Percentiles rank a stretch among this genome's conserved stretches.
phyloP scores from a whole-genome alignment of 2,888 invertebrate genomes.

The Notodonta dromedarius region DNA sequence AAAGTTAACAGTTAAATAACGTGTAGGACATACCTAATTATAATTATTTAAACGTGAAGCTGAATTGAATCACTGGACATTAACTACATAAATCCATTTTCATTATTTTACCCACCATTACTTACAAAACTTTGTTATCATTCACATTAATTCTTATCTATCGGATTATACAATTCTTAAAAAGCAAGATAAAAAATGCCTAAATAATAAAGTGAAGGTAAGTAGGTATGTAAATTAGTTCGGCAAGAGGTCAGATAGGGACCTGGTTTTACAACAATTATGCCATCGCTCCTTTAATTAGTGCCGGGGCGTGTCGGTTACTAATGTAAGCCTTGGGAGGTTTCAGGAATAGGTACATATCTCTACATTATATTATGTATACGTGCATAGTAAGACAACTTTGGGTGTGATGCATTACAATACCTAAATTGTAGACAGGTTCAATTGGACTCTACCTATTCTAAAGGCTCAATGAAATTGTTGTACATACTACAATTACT shows the following conservation, averaged over 20 bases:
- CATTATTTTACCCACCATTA: not conserved
- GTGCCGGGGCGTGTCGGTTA: not conserved
- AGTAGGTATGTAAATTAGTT: slow-evolving; percentile 2
- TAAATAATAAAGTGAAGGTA: not conserved
- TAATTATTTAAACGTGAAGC: no score
- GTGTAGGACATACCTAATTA: slow-evolving; percentile 22
- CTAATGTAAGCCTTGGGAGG: no score
- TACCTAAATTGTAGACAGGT: slow-evolving; percentile 7
- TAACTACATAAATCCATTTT: not conserved
- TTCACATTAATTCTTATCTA: slow-evolving; percentile 8
- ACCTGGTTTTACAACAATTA: not conserved
- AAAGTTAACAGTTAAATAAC: slow-evolving; percentile 47
- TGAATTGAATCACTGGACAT: slow-evolving; percentile 18
- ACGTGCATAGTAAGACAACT: not conserved
- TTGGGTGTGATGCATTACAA: not conserved
- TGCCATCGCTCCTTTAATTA: not conserved
- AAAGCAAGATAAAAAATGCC: not conserved
- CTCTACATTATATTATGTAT: not conserved
- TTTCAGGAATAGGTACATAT: no score
- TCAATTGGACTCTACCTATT: slow-evolving; percentile 14
- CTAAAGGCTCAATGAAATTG: slow-evolving; percentile 27
- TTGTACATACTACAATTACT: slow-evolving; percentile 44
- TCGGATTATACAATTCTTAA: not conserved
- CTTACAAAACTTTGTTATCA: not conserved
- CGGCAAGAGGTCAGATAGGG: not conserved